These are phyloP conservation scores for Hesperophylax magnus DNA, from an alignment of 1,140 invertebrate species.

Conservation along the genomic window DNA sequence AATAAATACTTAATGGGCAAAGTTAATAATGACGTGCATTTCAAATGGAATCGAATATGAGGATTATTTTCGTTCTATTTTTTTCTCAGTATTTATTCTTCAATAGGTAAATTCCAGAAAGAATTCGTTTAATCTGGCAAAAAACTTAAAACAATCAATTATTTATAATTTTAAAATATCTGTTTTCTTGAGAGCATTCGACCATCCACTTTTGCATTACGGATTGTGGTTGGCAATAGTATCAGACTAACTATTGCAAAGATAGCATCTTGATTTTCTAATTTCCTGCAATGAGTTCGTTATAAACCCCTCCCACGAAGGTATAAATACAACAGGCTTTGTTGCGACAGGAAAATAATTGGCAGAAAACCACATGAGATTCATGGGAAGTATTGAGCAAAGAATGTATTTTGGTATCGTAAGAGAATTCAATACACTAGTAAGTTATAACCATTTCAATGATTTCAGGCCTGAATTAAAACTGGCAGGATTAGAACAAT, in stretches of 20 bases:
- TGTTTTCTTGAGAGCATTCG: conserved; percentile 1
- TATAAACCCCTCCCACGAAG: conserved; percentile 1
- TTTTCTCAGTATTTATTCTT: neutral
- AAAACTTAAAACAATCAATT: neutral
- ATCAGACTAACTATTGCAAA: conserved; percentile 14
- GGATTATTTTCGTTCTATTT: neutral
- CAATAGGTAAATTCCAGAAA: neutral
- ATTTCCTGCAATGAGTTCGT: conserved; percentile 54
- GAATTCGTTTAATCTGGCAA: neutral
- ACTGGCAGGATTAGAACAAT: no score
- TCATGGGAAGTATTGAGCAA: neutral
- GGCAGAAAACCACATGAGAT: neutral
- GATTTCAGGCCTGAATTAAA: no score
- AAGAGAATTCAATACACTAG: neutral
- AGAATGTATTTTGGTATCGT: neutral
- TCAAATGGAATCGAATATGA: neutral
- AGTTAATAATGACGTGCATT: neutral
- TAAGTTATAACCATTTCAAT: no score
- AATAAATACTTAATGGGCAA: no score
- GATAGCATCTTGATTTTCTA: conserved; percentile 51
- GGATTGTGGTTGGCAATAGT: neutral
- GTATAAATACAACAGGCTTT: neutral
- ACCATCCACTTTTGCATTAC: neutral
- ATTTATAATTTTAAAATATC: no score
- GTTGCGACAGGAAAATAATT: neutral